Evolutionary conservation across 2,888 invertebrate genomes (phyloP).

Genomic region (Euphydryas editha): DNA sequence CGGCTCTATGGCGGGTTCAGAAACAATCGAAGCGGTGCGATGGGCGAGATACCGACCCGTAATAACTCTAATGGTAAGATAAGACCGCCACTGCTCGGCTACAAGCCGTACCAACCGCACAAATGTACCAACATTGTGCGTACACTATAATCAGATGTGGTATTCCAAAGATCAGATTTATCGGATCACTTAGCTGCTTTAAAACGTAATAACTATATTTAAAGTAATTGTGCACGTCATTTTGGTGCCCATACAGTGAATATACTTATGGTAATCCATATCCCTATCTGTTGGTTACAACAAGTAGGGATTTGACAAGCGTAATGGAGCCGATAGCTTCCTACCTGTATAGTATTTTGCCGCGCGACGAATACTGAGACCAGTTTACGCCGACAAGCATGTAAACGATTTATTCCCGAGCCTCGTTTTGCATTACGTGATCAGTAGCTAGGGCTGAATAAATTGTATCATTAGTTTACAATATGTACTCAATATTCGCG

Average conservation of each 20-base stretch:
- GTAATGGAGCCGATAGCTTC: constrained; percentile 49
- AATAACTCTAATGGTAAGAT: constrained; percentile 83
- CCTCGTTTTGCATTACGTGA: constrained; percentile 81
- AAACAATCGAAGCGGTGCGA: constrained; percentile 83
- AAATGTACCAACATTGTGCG: constrained; percentile 55
- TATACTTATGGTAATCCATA: background rate
- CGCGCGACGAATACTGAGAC: constrained; percentile 65
- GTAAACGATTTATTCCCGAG: constrained; percentile 82
- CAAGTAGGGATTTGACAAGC: background rate
- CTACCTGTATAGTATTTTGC: constrained; percentile 61
- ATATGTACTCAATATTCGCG: background rate
- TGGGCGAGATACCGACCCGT: constrained; percentile 78
- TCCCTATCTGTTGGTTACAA: background rate
- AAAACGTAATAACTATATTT: background rate
- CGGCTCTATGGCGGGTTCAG: constrained; percentile 74
- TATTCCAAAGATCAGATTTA: background rate
- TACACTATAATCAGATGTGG: constrained; percentile 58
- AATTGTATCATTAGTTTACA: constrained; percentile 34
- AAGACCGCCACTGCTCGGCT: constrained; percentile 74
- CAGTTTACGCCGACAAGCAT: constrained; percentile 84
- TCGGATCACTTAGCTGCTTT: constrained; percentile 6
- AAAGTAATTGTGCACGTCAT: background rate
- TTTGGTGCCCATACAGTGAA: background rate
- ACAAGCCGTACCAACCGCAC: constrained; percentile 58
- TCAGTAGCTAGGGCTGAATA: constrained; percentile 74